Evolutionary conservation across 92 coral and sea anemone genomes (phyloP).

Genomic region (Desmophyllum pertusum): DNA sequence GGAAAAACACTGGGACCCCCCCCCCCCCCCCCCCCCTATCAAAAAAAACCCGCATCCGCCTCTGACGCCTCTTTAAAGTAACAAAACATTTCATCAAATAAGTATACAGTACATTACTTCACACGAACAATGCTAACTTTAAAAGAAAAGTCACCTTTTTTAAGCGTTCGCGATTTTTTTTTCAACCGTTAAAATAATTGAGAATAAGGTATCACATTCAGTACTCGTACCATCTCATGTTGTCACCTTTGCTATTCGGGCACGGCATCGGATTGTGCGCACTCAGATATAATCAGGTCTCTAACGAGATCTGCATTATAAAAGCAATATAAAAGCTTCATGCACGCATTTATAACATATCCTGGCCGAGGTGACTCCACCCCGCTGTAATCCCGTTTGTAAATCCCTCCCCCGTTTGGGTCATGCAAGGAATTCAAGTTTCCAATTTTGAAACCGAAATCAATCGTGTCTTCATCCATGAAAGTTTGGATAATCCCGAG

Average conservation of each 20-base stretch:
- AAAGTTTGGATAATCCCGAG: constrained; percentile 64
- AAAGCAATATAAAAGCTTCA: constrained; percentile 64
- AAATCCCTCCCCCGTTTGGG: constrained; percentile 43
- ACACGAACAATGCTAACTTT: no score
- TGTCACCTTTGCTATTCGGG: neutral
- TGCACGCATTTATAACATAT: constrained; percentile 69
- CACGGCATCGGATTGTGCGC: neutral
- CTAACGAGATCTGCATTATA: constrained; percentile 58
- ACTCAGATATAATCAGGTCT: neutral
- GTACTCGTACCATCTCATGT: neutral
- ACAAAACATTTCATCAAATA: neutral
- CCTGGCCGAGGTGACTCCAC: constrained; percentile 62
- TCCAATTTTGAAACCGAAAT: constrained; percentile 33
- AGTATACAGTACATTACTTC: neutral
- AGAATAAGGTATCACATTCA: no score
- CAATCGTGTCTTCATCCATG: constrained; percentile 20
- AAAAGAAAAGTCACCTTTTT: no score
- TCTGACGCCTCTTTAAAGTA: no score
- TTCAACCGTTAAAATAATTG: no score
- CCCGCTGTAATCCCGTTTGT: constrained; percentile 63
- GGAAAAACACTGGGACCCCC: no score
- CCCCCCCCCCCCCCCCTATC: no score
- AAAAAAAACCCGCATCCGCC: no score
- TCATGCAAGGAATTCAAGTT: constrained; percentile 54
- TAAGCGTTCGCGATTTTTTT: no score